Base-by-base conservation (phyloP, 2,797 vertebrate species). In the Pelobates cultripes region DNA sequence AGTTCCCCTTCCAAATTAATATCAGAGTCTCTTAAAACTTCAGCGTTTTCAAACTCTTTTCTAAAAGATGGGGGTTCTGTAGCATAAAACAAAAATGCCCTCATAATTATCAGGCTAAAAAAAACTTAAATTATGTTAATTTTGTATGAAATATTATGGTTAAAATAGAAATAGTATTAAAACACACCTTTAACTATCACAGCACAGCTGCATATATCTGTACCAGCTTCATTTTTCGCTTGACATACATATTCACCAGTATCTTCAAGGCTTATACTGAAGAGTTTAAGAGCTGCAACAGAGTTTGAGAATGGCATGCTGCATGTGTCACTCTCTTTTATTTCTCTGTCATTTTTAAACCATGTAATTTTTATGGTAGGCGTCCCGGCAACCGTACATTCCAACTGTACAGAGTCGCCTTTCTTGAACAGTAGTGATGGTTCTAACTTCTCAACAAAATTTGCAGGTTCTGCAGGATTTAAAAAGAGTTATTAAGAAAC, bases 121-220 rank as follows among this genome's bases (percentile, higher is more conserved):
- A 28, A 55, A 28, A 15, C 4, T 6, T 28, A 64, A 75, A 40
- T 4, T 2, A 41, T 4, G 9, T 17, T 53, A n/a, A 72, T 4
- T 7, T n/a, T 67, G 43, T 14, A 43, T 5, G 13, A 43, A 69
- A 60, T 2, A 60, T 60, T 6, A 66, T 5, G 47, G 41, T 41
- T 68, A 42, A 68, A 10, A 68, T 42, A 43, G 10, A 41, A 7
- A 68, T 68, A 68, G 1, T 68, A 15, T 7, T 13, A 14, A 17
- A 89, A 97, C 97, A 87, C 89, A 99, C 98, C 98, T 99, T 99
- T 99, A 86, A 99, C 90, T 85, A 95, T 95, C 41, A 99, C 85
- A 77, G 96, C 85, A 75, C 96, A 94, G 90, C 94, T 93, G 90
- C 96, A 98, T 85, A 91, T 95, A 83, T 99, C 97, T 86, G 91